These are phyloP conservation scores for Sarcophaga subvicina DNA, from an alignment of 2,888 invertebrate species.

Conservation along the genomic window DNA sequence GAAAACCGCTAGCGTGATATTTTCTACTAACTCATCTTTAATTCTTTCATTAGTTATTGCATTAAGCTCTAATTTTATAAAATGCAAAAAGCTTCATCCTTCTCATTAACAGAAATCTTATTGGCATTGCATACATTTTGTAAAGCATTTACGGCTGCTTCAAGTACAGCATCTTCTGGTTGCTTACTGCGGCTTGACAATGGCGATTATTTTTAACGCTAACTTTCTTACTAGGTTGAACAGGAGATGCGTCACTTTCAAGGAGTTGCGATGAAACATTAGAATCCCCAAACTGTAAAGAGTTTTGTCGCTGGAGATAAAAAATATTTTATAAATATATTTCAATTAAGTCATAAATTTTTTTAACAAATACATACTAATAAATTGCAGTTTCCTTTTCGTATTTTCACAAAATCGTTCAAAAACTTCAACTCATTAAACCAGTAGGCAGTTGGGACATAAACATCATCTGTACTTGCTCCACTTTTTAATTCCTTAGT, in stretches of 20 bases:
- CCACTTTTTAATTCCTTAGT: no score
- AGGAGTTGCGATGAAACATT: neutral
- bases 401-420: no score
- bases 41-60: constrained; percentile 34
- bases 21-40: constrained; percentile 41
- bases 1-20: constrained; percentile 35
- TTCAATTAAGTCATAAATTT: no score
- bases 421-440: no score
- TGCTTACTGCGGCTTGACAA: neutral
- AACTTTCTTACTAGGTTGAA: neutral
- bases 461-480: no score
- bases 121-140: neutral
- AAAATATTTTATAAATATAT: no score
- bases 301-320: no score
- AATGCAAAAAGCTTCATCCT: constrained; percentile 20
- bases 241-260: constrained; percentile 3
- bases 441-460: no score
- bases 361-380: no score
- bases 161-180: neutral
- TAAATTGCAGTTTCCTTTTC: no score
- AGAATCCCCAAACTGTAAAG: constrained; percentile 1
- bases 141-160: constrained; percentile 4
- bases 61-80: neutral
- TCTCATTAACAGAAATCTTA: neutral
- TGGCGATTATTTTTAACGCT: neutral